Conservation (phyloP, 2,888 invertebrate species). For the Flexamia atlantica region DNA sequence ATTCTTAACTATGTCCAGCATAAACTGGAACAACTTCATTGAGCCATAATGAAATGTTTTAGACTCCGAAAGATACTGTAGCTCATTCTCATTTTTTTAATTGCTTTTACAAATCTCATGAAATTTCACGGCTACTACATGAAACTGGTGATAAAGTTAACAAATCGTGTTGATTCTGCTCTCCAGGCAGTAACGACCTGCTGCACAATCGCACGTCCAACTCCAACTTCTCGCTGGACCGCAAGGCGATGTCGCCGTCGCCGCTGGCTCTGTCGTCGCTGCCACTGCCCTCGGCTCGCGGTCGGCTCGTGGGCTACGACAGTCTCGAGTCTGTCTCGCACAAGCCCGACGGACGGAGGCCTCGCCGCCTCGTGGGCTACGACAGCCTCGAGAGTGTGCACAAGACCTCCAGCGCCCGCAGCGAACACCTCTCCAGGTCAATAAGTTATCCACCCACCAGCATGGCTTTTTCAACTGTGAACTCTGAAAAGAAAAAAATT, state of each 20-base stretch:
- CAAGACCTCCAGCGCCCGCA: constrained; percentile 69
- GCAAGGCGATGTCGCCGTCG: constrained; percentile 78
- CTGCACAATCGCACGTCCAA: constrained; percentile 72
- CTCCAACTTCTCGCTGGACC: constrained; percentile 77
- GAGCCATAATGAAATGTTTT: no score
- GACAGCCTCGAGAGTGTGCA: constrained; percentile 76
- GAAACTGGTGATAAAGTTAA: no score
- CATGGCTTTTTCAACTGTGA: background rate
- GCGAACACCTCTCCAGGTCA: constrained; percentile 58
- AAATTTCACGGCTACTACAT: no score
- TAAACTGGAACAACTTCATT: no score
- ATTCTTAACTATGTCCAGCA: no score
- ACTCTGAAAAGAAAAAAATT: no score
- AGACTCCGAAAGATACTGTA: no score
- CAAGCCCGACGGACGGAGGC: constrained; percentile 72
- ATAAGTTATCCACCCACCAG: background rate
- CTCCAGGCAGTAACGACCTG: constrained; percentile 78
- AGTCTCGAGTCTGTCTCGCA: constrained; percentile 75
- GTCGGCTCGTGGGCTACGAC: constrained; percentile 73
- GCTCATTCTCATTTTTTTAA: no score
- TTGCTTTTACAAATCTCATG: no score
- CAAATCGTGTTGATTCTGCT: no score
- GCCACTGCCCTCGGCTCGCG: constrained; percentile 68
- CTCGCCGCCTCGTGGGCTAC: constrained; percentile 72
- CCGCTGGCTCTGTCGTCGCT: constrained; percentile 81